Evolutionary conservation across 2,113 vertebrate species (phyloP), one percentile per base, ranked within the genome.

Genomic region (Hystrix brachyura): DNA sequence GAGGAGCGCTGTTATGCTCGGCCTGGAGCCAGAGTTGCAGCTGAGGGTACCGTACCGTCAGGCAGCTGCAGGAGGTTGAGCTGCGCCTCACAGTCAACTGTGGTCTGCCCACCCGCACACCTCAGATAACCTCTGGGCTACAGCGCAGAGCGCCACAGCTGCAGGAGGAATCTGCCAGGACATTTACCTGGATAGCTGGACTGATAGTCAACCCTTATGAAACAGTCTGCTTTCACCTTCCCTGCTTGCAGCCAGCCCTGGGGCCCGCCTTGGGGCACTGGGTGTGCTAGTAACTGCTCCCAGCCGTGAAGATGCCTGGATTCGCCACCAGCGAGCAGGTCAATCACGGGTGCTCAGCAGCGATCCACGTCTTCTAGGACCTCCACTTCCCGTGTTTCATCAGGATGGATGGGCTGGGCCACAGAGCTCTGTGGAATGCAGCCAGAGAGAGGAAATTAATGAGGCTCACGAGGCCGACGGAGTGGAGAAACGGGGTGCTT

Each of bases 231-330:
- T 84, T 80, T 79, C 25, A 17, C 21, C 6, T 94, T 87, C 62
- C 78, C 79, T 85, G 55, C 65, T 79, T 87, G 51, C 0, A 65
- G 38, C 10, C 43, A 87, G 34, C 27, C 0, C 0, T 25, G n/a
- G 60, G 59, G 1, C 59, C n/a, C 1, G 48, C 13, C 21, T 38
- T 32, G 3, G 48, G 69, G 27, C 74, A 32, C 51, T 53, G 69
- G 87, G 46, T 84, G 74, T 92, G 80, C 94, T 90, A 91, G 91
- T 93, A 79, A 87, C 92, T 55, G 57, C 32, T 90, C 85, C 87
- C 72, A 53, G 87, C 80, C 92, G 62, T 96, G 95, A 87, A 92
- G 87, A 48, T 84, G 92, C 57, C 84, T 59, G 74, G 17, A 94
- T 96, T 92, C 93, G 93, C 94, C 48, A 62, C 81, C 84, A 76